Evolutionary conservation across 64 coral and sea anemone species (phyloP).

Genomic region (Stichodactyla helianthus): DNA sequence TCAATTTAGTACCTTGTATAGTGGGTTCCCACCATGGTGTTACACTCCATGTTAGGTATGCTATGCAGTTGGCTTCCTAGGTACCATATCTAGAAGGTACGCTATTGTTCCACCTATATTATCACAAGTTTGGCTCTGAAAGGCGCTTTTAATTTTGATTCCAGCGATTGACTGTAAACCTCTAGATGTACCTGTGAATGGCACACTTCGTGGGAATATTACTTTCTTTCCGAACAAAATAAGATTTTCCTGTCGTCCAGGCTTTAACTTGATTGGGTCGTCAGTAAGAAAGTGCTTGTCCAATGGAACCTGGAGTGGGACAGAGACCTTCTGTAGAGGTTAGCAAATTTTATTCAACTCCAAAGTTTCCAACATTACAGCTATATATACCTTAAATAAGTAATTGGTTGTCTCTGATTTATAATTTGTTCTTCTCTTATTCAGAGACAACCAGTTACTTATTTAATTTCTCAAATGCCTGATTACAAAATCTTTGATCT

Average conservation of each 20-base stretch:
- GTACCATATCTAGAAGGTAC: background rate
- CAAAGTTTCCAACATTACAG: too few relatives aligned
- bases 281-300: constrained; percentile 1
- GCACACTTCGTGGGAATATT: background rate
- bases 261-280: constrained; percentile 38
- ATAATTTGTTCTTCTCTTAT: too few relatives aligned
- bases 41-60: too few relatives aligned
- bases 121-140: background rate
- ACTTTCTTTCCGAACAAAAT: constrained; percentile 36
- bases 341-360: background rate
- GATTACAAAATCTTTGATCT: too few relatives aligned
- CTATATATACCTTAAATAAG: background rate
- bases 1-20: background rate
- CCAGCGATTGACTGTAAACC: background rate
- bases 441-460: too few relatives aligned
- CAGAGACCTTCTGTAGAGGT: constrained; percentile 28
- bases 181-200: constrained; percentile 16
- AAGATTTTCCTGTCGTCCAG: constrained; percentile 7
- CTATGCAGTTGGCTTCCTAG: too few relatives aligned
- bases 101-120: background rate
- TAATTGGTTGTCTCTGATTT: too few relatives aligned
- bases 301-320: constrained; percentile 27
- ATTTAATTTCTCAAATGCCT: too few relatives aligned
- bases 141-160: background rate
- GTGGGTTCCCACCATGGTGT: too few relatives aligned